A percentile compares a stretch with the other conserved stretches of the same genome.
phyloP scores from a whole-genome alignment of 2,113 vertebrate species.

The Polyodon spathula region DNA sequence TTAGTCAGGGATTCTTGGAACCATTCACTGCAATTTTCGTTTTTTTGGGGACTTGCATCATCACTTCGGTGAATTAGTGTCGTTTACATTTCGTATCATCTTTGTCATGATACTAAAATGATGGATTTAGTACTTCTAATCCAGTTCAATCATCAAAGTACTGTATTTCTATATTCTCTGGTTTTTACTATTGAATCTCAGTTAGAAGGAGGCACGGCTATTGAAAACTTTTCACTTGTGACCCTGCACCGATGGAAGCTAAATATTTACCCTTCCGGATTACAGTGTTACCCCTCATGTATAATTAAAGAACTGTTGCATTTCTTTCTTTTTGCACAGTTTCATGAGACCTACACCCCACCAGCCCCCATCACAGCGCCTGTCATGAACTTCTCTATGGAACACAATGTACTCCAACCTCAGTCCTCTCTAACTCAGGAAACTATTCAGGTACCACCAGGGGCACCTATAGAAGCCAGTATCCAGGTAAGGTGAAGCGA shows the following conservation, averaged over 20 bases:
- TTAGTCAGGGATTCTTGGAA: constrained; percentile 55
- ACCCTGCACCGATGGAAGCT: too few relatives aligned
- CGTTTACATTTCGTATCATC: not conserved
- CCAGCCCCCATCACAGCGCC: constrained; percentile 76
- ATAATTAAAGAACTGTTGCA: not conserved
- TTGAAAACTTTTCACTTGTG: too few relatives aligned
- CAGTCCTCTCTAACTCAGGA: constrained; percentile 41
- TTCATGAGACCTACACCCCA: constrained; percentile 70
- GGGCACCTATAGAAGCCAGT: constrained; percentile 68
- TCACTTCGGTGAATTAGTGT: constrained; percentile 16
- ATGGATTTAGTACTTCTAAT: not conserved
- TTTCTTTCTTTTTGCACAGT: constrained; percentile 37
- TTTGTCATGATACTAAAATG: not conserved
- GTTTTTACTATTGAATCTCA: not conserved
- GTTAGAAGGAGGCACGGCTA: too few relatives aligned
- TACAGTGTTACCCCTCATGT: too few relatives aligned
- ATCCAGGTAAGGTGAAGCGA: constrained; percentile 55
- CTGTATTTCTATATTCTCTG: not conserved
- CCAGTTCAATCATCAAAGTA: not conserved
- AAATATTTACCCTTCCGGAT: too few relatives aligned
- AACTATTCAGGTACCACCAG: constrained; percentile 56
- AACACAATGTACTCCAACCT: constrained; percentile 41
- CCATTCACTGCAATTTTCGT: constrained; percentile 44
- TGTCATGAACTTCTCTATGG: constrained; percentile 60
- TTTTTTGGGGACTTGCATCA: constrained; percentile 31